Evolutionary conservation across 1,140 invertebrate genomes (phyloP).

Genomic region (Leptinotarsa lineolata): DNA sequence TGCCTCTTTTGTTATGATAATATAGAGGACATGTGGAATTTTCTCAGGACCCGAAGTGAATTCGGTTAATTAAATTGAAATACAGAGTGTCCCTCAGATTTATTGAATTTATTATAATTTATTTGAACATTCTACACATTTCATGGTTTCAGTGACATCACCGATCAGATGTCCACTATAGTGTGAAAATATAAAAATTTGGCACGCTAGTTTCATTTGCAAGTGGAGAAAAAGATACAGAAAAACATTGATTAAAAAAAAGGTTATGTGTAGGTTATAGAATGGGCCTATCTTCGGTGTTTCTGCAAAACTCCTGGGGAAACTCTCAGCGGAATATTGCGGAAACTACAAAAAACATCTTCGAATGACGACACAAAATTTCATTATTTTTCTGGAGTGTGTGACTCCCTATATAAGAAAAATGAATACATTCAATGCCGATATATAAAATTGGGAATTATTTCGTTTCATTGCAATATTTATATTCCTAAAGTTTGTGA

Average conservation of each 20-base stretch:
- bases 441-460: too few species aligned
- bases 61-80: background rate
- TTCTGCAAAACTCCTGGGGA: background rate
- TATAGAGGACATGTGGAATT: background rate
- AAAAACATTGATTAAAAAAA: background rate
- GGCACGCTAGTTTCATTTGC: background rate
- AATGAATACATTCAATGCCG: too few species aligned
- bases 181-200: background rate
- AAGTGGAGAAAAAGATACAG: background rate
- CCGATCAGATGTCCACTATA: background rate
- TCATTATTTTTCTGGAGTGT: background rate
- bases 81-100: too few species aligned
- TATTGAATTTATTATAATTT: too few species aligned
- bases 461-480: too few species aligned
- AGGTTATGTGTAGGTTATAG: background rate
- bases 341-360: background rate
- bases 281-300: background rate
- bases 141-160: background rate
- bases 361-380: background rate
- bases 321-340: background rate
- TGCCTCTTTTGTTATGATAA: slow-evolving; percentile 17
- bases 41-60: background rate
- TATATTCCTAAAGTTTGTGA: too few species aligned
- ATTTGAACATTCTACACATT: background rate
- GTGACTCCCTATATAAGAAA: background rate